Evolutionary conservation across 2,113 vertebrate species (phyloP), one percentile per base, ranked within the genome.

Genomic region (Apistogramma diplotaenia): DNA sequence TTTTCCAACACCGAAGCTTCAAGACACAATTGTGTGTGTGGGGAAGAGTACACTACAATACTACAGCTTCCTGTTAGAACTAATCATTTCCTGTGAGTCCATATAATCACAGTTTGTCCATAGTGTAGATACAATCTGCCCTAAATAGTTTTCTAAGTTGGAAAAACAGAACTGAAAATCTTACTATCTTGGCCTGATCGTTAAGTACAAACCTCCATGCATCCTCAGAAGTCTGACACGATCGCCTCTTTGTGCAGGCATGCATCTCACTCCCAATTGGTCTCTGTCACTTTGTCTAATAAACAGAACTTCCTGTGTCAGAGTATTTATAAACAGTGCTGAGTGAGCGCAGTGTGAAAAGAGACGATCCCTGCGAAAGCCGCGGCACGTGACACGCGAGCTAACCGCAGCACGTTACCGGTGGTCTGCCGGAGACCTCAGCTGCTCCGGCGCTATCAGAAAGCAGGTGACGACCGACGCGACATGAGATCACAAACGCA

Each of bases 241-340:
- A 81, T 78, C 65, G 6, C 16, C 40, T 84, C 86, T 89, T 83
- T 84, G 67, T 81, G 75, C 53, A 56, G 62, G 71, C 80, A 53
- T 23, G 76, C 25, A 58, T 82, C 88, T 87, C 79, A n/a, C 78
- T 90, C 81, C 86, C 87, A 76, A 88, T 89, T 77, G 81, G 74
- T 91, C 90, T 89, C 83, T 90, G 87, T 93, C 89, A 57, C 89
- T 89, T 88, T 88, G 89, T 91, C 92, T 90, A 87, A 93, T 91
- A 92, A 93, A 93, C 92, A 93, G 77, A 88, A 91, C 92, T 92
- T 94, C 90, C 93, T 90, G 92, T 92, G 92, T 93, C 90, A 55
- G 82, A 89, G 90, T 90, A 91, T 91, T 91, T 92, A 93, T 92
- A 92, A 91, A 91, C 87, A 87, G 87, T 83, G 89, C 79, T 75